A percentile compares a stretch with the other conserved stretches of the same genome.
Evolutionary conservation across 2,888 invertebrate species (phyloP).

Genomic region (Chrysodeixis includens): DNA sequence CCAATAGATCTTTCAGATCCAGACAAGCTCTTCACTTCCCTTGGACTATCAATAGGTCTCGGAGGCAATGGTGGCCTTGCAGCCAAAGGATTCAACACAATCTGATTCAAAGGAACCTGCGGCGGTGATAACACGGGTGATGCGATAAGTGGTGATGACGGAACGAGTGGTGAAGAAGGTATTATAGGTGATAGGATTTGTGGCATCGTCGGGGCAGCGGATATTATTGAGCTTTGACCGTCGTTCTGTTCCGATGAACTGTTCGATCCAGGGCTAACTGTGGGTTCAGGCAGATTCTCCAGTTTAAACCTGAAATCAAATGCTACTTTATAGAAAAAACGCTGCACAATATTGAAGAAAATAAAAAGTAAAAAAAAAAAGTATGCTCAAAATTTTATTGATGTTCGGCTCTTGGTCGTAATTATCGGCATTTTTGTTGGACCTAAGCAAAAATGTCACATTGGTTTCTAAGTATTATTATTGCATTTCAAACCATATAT

Average conservation of each 20-base stretch:
- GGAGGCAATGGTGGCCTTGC: constrained; percentile 81
- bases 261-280: constrained; percentile 85
- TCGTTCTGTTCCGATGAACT: constrained; percentile 86
- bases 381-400: too few relatives aligned
- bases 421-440: too few relatives aligned
- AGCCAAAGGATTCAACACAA: constrained; percentile 74
- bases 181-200: constrained; percentile 58
- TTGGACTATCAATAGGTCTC: constrained; percentile 74
- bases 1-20: constrained; percentile 65
- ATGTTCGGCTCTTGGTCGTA: too few relatives aligned
- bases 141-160: constrained; percentile 48
- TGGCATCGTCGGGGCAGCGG: constrained; percentile 68
- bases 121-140: constrained; percentile 41
- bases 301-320: constrained; percentile 76
- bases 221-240: constrained; percentile 83
- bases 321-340: neutral
- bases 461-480: too few relatives aligned
- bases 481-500: too few relatives aligned
- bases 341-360: too few relatives aligned
- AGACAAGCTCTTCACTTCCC: constrained; percentile 72
- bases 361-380: too few relatives aligned
- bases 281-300: constrained; percentile 79
- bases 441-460: too few relatives aligned
- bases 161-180: constrained; percentile 53
- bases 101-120: constrained; percentile 49